A percentile compares a stretch with the other conserved stretches of the same genome.
These are phyloP conservation scores for Pseudonaja textilis DNA, from an alignment of 2,113 vertebrate genomes.

Conservation along the genomic window DNA sequence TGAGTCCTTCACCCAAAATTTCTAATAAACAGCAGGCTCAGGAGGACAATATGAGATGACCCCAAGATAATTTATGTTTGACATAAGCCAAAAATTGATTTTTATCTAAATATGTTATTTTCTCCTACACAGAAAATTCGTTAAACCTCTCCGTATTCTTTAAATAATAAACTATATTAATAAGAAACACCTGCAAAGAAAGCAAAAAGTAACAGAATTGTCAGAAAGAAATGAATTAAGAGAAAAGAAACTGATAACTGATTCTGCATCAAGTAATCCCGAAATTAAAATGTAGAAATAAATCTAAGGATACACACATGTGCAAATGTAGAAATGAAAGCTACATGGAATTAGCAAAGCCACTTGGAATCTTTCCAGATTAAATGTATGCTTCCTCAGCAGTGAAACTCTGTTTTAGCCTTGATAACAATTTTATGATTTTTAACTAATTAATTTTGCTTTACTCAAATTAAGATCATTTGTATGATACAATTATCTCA, in stretches of 20 bases:
- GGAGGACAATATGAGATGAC: neutral
- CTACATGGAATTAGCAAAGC: neutral
- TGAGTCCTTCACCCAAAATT: neutral
- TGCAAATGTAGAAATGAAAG: neutral
- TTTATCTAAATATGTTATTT: neutral
- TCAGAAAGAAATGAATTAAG: constrained; percentile 9
- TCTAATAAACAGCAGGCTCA: neutral
- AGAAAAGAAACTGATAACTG: neutral
- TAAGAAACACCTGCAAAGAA: neutral
- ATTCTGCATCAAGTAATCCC: neutral
- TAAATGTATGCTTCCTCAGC: neutral
- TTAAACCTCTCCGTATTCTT: neutral
- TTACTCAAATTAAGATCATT: neutral
- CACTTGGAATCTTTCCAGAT: neutral
- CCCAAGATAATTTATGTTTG: neutral
- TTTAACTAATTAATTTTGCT: neutral
- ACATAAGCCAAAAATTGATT: neutral
- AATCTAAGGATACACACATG: neutral
- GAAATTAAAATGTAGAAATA: neutral
- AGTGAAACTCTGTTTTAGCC: neutral
- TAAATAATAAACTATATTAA: neutral
- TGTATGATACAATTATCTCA: neutral
- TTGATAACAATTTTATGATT: neutral
- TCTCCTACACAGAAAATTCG: neutral
- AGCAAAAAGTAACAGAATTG: neutral